phyloP scores from a whole-genome alignment of 2,888 invertebrate genomes.

The Drosophila putrida region DNA sequence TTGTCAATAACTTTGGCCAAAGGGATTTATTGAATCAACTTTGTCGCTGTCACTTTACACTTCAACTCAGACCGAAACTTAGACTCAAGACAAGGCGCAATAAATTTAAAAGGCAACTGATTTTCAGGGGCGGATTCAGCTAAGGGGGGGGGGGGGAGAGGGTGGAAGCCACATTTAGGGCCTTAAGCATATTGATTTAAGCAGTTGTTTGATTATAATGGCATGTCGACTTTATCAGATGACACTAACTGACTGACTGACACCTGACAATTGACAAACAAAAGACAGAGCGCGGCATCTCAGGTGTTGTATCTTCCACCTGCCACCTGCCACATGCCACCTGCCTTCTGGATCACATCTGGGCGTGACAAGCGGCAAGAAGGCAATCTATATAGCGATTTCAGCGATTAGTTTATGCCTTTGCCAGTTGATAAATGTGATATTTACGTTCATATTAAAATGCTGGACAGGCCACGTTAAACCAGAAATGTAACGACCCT shows the following conservation, averaged over 20 bases:
- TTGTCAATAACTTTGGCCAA: conserved; percentile 61
- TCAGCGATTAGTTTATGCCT: conserved; percentile 24
- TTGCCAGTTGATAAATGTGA: conserved; percentile 61
- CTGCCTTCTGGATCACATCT: conserved; percentile 19
- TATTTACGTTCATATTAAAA: conserved; percentile 67
- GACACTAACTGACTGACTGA: conserved; percentile 34
- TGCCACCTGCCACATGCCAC: conserved; percentile 11
- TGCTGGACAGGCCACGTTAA: conserved; percentile 47
- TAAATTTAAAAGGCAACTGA: conserved; percentile 53
- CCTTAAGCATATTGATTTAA: conserved; percentile 51
- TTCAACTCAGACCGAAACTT: conserved; percentile 9
- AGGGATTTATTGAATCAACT: conserved; percentile 67
- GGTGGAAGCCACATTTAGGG: neutral
- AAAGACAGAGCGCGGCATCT: neutral
- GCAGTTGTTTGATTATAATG: conserved; percentile 21
- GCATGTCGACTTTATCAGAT: conserved; percentile 28
- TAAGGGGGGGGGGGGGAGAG: neutral
- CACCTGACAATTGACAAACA: conserved; percentile 26
- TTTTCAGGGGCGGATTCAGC: conserved; percentile 4
- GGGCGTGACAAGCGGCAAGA: conserved; percentile 44
- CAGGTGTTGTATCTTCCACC: neutral
- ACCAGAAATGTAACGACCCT: neutral
- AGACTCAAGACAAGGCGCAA: conserved; percentile 42
- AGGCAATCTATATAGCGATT: conserved; percentile 4
- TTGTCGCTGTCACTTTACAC: conserved; percentile 46